Evolutionary conservation across 2,113 vertebrate species (phyloP).

Genomic region (Chrysemys picta): DNA sequence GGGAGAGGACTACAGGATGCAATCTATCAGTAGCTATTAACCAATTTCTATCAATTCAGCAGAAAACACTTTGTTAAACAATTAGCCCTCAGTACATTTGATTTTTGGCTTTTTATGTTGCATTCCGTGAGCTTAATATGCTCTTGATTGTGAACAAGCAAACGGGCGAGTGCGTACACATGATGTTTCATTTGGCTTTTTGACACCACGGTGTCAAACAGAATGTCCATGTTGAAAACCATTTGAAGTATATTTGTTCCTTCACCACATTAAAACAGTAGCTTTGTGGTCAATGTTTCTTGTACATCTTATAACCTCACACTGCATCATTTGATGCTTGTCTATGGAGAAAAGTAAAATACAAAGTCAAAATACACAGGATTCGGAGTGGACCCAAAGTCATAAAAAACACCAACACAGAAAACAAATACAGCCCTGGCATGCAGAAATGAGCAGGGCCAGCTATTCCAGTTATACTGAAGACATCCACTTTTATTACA

Average conservation of each 20-base stretch:
- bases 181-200: neutral
- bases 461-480: constrained; percentile 73
- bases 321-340: neutral
- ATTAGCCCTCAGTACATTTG: neutral
- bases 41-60: neutral
- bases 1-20: neutral
- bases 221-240: neutral
- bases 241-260: neutral
- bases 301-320: neutral
- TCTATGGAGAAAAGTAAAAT: neutral
- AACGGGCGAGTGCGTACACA: neutral
- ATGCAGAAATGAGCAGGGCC: constrained; percentile 57
- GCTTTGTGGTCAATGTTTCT: neutral
- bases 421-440: constrained; percentile 13
- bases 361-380: neutral
- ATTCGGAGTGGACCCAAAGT: neutral
- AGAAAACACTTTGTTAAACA: neutral
- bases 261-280: neutral
- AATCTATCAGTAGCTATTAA: neutral
- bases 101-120: neutral
- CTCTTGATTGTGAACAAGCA: neutral
- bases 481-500: constrained; percentile 77
- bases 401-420: rapidly evolving
- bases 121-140: neutral
- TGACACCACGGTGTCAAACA: neutral